Base-by-base conservation (phyloP, 2,888 invertebrate genomes). In the Caenorhabditis sp. region DNA sequence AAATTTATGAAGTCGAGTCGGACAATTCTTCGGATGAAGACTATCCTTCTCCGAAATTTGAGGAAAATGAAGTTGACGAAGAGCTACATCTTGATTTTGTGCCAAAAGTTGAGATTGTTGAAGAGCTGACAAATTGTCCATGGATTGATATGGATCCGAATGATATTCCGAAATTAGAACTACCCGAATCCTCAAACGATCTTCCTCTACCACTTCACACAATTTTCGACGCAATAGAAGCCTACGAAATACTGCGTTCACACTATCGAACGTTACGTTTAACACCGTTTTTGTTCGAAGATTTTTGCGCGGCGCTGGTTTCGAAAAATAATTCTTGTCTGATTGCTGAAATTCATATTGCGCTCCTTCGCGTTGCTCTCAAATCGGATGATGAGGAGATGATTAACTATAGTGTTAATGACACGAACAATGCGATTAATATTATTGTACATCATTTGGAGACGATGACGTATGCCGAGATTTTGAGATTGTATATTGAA, bases 401-500 rank as follows among this genome's bases (percentile, higher is more conserved):
- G 63, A 83, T 81, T 96, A 59, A 31, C 51, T 43, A 43, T 43
- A 43, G 83, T 19, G 83, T 97, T 10, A 90, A 95, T 71, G 99
- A 99, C 90, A 94, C 95, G 88, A 97, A 97, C 90, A 97, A 97
- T 89, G 95, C 95, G 88, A 93, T 97, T 27, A 97, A 97, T 89
- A 93, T 97, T 77, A 92, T 93, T 81, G 90, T 97, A 65, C 96
- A 93, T 90, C 92, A 96, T 86, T 92, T 96, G 85, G 99, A 99
- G 90, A 91, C 93, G 64, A 92, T 97, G 90, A 96, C 97, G 60
- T 99, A 97, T 94, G 95, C 96, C 53, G 97, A 97, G 57, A 57
- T 74, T 5, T 59, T 74, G 0, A 26, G 74, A 49, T 62, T 63
- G 50, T 74, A 69, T 31, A 74, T 74, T 58, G 66, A 69, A 49